Percentiles rank a stretch among this genome's conserved stretches.
Evolutionary conservation across 2,797 vertebrate species (phyloP).

Genomic region (Bucorvus abyssinicus): DNA sequence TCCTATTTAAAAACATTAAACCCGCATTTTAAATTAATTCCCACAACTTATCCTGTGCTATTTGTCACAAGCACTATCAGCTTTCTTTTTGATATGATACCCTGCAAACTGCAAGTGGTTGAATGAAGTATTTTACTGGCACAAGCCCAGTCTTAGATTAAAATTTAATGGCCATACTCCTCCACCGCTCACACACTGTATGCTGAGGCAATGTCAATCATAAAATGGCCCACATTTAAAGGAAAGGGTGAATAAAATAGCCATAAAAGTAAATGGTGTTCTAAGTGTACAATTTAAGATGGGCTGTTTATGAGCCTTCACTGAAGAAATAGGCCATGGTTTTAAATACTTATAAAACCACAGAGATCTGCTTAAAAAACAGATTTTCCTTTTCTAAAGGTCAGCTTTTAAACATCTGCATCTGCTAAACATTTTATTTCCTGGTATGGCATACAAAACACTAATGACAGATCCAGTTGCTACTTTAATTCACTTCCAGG

Average conservation of each 20-base stretch:
- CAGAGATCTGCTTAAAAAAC: constrained; percentile 4
- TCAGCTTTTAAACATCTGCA: constrained; percentile 27
- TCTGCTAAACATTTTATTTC: constrained; percentile 13
- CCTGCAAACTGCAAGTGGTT: background rate
- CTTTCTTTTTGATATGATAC: background rate
- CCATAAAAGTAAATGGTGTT: background rate
- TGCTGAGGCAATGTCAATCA: background rate
- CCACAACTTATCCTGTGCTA: background rate
- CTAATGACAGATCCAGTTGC: background rate
- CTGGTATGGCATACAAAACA: background rate
- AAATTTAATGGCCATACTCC: background rate
- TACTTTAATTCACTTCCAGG: background rate
- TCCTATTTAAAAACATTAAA: background rate
- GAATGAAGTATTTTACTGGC: background rate
- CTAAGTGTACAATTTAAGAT: background rate
- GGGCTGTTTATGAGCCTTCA: background rate
- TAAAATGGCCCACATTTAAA: background rate
- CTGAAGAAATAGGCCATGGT: background rate
- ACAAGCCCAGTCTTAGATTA: background rate
- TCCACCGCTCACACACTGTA: background rate
- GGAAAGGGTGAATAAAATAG: background rate
- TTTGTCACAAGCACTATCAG: background rate
- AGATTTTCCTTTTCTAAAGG: constrained; percentile 24
- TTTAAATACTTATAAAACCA: background rate
- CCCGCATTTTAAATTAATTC: background rate